These are phyloP conservation scores for Apamea monoglypha DNA, from an alignment of 2,888 invertebrate species.

Conservation along the genomic window DNA sequence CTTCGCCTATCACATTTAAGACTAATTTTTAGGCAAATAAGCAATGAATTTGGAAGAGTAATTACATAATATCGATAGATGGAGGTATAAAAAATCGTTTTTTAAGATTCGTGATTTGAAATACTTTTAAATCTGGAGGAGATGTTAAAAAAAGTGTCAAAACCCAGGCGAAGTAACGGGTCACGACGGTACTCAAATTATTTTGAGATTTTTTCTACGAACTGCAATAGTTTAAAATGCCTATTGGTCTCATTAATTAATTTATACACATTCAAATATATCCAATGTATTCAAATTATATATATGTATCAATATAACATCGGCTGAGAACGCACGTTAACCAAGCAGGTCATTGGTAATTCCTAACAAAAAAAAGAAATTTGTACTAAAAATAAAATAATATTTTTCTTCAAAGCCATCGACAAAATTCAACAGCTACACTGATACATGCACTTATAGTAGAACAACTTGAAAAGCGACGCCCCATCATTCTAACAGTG, in stretches of 20 bases:
- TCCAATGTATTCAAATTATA: neutral
- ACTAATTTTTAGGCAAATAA: too few relatives aligned
- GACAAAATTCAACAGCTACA: conserved; percentile 39
- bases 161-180: too few relatives aligned
- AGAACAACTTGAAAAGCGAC: conserved; percentile 23
- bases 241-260: conserved; percentile 11
- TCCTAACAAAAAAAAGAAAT: conserved; percentile 41
- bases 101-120: too few relatives aligned
- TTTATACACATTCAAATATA: neutral
- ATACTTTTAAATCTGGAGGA: too few relatives aligned
- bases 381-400: conserved; percentile 66
- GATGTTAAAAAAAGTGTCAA: too few relatives aligned
- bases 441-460: neutral
- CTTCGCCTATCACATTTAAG: too few relatives aligned
- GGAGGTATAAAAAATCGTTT: too few relatives aligned
- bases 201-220: conserved; percentile 37
- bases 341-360: neutral
- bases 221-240: conserved; percentile 21
- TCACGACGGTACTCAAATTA: too few relatives aligned
- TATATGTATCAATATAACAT: neutral
- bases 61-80: too few relatives aligned
- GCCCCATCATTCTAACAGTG: neutral
- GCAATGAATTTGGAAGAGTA: too few relatives aligned
- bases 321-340: neutral
- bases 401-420: conserved; percentile 25